Evolutionary conservation across 2,113 vertebrate species (phyloP).

Genomic region (Sula dactylatra): DNA sequence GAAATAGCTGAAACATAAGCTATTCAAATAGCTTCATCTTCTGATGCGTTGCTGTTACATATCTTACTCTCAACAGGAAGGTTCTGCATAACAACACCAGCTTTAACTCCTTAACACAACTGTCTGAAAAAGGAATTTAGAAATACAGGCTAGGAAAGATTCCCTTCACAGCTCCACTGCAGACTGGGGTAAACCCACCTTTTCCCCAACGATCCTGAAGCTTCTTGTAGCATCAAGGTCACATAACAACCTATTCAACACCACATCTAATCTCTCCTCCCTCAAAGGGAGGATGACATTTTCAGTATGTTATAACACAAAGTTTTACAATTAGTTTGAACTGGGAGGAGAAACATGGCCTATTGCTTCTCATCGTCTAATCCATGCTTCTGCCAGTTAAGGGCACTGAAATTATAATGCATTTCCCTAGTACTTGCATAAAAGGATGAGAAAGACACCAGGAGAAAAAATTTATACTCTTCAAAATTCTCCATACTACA

Average conservation of each 20-base stretch:
- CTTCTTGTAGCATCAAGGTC: rapidly evolving
- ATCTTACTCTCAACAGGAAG: background rate
- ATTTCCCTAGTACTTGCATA: background rate
- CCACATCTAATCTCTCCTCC: background rate
- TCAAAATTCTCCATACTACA: background rate
- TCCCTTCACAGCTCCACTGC: background rate
- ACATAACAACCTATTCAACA: background rate
- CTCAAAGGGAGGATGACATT: background rate
- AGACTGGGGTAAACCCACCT: background rate
- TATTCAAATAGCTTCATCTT: background rate
- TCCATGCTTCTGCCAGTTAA: background rate
- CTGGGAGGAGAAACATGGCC: background rate
- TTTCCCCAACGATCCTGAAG: background rate
- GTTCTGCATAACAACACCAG: background rate
- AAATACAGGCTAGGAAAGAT: background rate
- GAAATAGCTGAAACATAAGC: background rate
- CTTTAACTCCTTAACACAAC: background rate
- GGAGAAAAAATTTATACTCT: background rate
- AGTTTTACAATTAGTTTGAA: background rate
- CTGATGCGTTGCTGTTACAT: background rate
- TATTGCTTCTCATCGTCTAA: background rate
- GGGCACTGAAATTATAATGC: background rate
- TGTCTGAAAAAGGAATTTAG: background rate
- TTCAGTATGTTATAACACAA: background rate
- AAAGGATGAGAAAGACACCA: background rate